Evolutionary conservation across 2,113 vertebrate species (phyloP), one percentile per base, ranked within the genome.

Genomic region (Saimiri boliviensis): DNA sequence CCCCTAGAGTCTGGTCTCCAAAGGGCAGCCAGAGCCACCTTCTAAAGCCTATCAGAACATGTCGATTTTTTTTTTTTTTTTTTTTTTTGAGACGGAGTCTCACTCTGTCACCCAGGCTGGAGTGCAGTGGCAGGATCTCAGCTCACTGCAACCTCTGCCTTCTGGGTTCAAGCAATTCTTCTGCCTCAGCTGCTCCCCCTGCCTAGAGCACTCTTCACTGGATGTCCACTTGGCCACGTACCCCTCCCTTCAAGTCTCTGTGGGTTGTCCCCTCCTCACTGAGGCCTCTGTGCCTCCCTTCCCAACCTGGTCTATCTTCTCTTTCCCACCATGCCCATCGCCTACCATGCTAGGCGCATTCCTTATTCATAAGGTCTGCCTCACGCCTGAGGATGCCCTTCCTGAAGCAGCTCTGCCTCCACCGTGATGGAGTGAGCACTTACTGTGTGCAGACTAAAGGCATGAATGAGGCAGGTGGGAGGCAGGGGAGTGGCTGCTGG

Each of bases 361-460:
- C 5, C 70, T 80, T n/a, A 56, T 14, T 71, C 42, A 37, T 2
- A 17, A 82, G 40, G 42, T 45, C 88, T 54, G 70, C 35, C 80
- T 52, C 2, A 10, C 68, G 63, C n/a, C 32, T 7, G 0, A 23
- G 93, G 19, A 45, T 4, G 86, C 77, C 89, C 68, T 85, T 42
- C 23, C 13, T 13, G 23, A 49, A 89, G 17, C 35, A 45, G 85
- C 42, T 37, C 23, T 73, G 79, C 83, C 35, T 56, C 68, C 27
- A 0, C 6, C 35, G 12, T 3, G 35, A 23, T 2, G 30, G 13
- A 17, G 71, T 1, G 25, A 30, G 86, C 10, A 3, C 40, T 85
- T 47, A 47, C 0, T 2, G 4, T 27, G 12, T 1, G 30, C 9
- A 35, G 58, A 42, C 10, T 8, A 32, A 81, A 45, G 0, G 56